Percentiles rank a stretch among this genome's conserved stretches.
Evolutionary conservation across 1,140 invertebrate species (phyloP).

Genomic region (Scylla paramamosain): DNA sequence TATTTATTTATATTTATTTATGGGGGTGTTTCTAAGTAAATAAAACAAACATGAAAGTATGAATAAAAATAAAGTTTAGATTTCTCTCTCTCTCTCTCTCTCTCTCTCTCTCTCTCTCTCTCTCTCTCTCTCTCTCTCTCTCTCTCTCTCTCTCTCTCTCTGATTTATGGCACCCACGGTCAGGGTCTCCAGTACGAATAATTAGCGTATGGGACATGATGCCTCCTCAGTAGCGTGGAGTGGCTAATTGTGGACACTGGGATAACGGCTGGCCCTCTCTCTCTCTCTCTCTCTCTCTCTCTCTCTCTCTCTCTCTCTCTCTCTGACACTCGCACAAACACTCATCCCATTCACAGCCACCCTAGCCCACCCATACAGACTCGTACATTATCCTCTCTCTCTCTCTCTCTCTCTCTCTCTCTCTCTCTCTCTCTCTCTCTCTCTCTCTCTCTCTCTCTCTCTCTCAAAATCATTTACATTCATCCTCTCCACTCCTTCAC

Average conservation of each 20-base stretch:
- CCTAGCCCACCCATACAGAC: not conserved
- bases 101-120: conserved; percentile 45
- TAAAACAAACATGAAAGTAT: no score
- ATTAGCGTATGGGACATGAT: conserved; percentile 63
- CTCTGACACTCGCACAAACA: conserved; percentile 29
- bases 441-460: not conserved
- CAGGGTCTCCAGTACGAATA: conserved; percentile 61
- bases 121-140: conserved; percentile 31
- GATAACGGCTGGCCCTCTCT: conserved; percentile 40
- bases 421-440: not conserved
- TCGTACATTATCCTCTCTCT: not conserved
- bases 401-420: not conserved
- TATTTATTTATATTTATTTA: conserved; percentile 63
- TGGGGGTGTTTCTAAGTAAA: not conserved
- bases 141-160: not conserved
- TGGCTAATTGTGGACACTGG: conserved; percentile 51
- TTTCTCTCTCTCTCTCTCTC: conserved; percentile 39
- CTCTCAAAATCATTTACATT: not conserved
- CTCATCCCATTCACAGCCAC: not conserved
- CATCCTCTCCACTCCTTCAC: not conserved
- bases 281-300: conserved; percentile 34
- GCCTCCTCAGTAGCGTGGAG: conserved; percentile 46
- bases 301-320: conserved; percentile 38
- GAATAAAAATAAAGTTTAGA: not conserved
- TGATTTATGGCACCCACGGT: conserved; percentile 56